Evolutionary conservation across 1,140 invertebrate genomes (phyloP).

Genomic region (Aplysia californica): DNA sequence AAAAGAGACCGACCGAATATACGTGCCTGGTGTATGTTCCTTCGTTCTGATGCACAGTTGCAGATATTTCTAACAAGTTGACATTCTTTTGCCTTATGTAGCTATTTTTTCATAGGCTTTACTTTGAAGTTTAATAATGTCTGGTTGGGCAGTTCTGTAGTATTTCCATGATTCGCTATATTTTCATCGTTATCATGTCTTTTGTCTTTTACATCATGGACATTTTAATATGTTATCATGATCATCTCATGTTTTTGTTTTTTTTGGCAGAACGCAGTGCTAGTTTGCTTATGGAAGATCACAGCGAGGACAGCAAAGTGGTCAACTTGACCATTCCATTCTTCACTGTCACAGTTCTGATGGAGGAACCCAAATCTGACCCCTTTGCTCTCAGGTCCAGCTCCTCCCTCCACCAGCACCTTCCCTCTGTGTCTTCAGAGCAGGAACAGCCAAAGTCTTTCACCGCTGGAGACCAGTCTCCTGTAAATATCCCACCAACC

Average conservation of each 20-base stretch:
- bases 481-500: not conserved
- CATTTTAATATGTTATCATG: not conserved
- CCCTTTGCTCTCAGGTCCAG: no score
- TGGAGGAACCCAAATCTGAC: constrained; percentile 22
- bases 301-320: not conserved
- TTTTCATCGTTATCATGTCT: not conserved
- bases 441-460: not conserved
- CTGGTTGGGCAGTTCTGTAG: not conserved
- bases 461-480: not conserved
- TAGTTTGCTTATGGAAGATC: not conserved
- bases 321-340: constrained; percentile 21
- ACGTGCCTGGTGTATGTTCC: not conserved
- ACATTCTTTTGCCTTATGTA: no score
- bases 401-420: not conserved
- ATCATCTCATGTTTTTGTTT: no score
- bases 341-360: constrained; percentile 15
- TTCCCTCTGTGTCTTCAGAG: not conserved
- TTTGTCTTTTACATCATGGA: not conserved
- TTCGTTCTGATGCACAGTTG: not conserved
- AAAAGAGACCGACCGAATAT: no score
- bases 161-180: not conserved
- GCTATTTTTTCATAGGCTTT: no score
- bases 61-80: not conserved
- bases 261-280: no score
- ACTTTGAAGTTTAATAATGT: not conserved